A percentile compares a stretch with the other conserved stretches of the same genome.
Evolutionary conservation across 2,113 vertebrate species (phyloP).

Genomic region (Thalassarche chlororhynchos): DNA sequence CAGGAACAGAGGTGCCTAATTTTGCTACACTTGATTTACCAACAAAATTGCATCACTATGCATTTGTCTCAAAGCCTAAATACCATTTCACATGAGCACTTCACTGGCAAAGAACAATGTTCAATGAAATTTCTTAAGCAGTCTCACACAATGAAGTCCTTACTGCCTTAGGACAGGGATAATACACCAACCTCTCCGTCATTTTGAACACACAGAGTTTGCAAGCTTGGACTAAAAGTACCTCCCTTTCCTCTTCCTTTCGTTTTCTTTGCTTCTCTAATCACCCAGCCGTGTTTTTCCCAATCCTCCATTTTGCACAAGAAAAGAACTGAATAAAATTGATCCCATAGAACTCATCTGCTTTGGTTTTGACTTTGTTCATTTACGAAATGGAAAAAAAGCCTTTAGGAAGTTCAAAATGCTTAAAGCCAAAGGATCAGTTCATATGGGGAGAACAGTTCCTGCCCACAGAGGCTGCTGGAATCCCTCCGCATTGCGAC

Average conservation of each 20-base stretch:
- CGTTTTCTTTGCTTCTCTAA: neutral
- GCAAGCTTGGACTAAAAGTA: neutral
- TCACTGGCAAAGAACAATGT: neutral
- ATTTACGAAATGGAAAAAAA: neutral
- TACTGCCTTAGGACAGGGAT: neutral
- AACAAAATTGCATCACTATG: conserved; percentile 12
- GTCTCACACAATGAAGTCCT: neutral
- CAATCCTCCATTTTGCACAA: neutral
- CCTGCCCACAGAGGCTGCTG: neutral
- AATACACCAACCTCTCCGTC: neutral
- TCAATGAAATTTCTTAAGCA: neutral
- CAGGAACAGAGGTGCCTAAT: neutral
- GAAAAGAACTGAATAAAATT: neutral
- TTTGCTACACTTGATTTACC: conserved; percentile 33
- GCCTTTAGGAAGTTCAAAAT: neutral
- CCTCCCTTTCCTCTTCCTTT: neutral
- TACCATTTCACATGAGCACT: neutral
- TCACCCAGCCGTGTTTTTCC: neutral
- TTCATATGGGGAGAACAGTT: neutral
- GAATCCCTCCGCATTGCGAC: neutral
- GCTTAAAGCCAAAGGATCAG: neutral
- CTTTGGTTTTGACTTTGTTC: neutral
- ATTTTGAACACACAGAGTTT: neutral
- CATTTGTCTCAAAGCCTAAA: neutral
- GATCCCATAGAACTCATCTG: neutral